Conservation (phyloP, 2,113 vertebrate genomes). For the Gobiocypris rarus region DNA sequence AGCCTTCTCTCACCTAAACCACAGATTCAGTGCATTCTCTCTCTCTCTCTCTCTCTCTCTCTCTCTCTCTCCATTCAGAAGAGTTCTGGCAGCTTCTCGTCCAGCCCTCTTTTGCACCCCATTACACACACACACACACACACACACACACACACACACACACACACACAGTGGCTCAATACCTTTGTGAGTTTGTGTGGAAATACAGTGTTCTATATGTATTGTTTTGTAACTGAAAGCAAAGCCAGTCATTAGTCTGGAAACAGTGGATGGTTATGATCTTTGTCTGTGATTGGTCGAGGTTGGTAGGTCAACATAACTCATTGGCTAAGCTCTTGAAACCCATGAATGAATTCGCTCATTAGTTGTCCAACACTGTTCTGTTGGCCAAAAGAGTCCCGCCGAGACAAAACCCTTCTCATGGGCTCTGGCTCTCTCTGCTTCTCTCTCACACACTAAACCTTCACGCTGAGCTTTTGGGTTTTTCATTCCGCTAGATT, state of each 20-base stretch:
- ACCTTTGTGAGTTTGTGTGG: neutral
- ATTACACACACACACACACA: neutral
- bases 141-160: neutral
- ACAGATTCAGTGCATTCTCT: slow-evolving; percentile 21
- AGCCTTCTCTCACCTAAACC: slow-evolving; percentile 44
- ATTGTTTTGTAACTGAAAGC: slow-evolving; percentile 9
- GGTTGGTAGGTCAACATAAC: slow-evolving; percentile 30
- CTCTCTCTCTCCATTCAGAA: slow-evolving; percentile 46
- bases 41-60: slow-evolving; percentile 25
- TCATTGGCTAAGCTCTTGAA: slow-evolving; percentile 47
- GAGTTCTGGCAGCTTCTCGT: slow-evolving; percentile 44
- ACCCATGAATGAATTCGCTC: slow-evolving; percentile 25
- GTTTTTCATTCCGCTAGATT: neutral
- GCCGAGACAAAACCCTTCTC: slow-evolving; percentile 35
- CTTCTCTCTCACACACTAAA: slow-evolving; percentile 15
- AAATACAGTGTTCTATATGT: neutral
- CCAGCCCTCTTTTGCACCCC: slow-evolving; percentile 16
- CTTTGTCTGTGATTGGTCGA: slow-evolving; percentile 46
- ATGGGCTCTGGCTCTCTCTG: slow-evolving; percentile 35
- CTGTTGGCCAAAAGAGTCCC: slow-evolving; percentile 27
- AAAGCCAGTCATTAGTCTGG: slow-evolving; percentile 28
- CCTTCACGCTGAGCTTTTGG: slow-evolving; percentile 6
- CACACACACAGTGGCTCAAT: neutral
- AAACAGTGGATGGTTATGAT: slow-evolving; percentile 27
- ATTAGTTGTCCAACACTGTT: slow-evolving; percentile 36